These are phyloP conservation scores for Apamea sordens DNA, from an alignment of 2,888 invertebrate genomes.

Conservation along the genomic window DNA sequence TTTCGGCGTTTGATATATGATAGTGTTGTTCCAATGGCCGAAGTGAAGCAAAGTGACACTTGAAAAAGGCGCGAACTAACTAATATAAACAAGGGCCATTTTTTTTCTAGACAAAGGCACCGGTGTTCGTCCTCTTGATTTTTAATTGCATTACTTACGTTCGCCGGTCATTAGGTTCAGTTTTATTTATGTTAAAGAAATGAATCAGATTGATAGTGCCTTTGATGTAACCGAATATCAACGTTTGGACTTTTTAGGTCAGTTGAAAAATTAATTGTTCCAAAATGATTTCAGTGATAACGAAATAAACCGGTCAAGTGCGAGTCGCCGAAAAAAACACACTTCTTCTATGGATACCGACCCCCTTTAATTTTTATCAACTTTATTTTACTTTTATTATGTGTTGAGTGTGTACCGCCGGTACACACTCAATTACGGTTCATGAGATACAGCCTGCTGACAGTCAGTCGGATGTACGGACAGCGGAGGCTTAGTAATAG, in stretches of 20 bases:
- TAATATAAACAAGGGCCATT: conserved; percentile 85
- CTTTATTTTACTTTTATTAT: background rate
- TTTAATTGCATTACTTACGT: conserved; percentile 62
- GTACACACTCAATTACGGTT: background rate
- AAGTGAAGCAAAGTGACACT: conserved; percentile 89
- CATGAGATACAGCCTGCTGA: background rate
- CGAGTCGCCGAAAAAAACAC: background rate
- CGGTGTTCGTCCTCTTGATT: conserved; percentile 69
- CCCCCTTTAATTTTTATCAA: background rate
- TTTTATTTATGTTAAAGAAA: conserved; percentile 52
- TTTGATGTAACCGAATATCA: conserved; percentile 56
- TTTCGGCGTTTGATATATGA: conserved; percentile 88
- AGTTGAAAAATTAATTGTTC: background rate
- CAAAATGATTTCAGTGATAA: background rate
- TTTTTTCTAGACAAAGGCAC: conserved; percentile 81
- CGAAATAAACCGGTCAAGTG: background rate
- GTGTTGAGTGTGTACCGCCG: too few species aligned
- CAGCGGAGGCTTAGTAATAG: background rate
- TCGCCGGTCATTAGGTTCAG: conserved; percentile 36
- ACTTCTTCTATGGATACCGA: background rate
- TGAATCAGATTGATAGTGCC: conserved; percentile 50
- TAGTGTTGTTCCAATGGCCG: conserved; percentile 83
- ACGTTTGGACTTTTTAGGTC: background rate
- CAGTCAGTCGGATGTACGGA: background rate
- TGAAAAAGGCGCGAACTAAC: conserved; percentile 89